Conservation (phyloP, 1,140 invertebrate species). For the Rhysida immarginata region DNA sequence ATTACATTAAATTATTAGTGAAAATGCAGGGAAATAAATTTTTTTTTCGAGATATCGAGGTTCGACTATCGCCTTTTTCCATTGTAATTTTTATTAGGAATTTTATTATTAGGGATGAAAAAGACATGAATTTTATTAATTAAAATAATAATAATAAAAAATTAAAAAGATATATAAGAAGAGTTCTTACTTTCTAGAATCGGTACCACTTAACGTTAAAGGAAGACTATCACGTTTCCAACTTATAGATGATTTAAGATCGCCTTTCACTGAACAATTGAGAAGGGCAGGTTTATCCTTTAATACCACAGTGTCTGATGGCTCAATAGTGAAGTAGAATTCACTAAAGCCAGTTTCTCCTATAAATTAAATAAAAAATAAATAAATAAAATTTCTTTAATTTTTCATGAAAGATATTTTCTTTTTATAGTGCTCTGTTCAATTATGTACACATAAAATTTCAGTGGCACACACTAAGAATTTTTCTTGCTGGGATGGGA, state of each 20-base stretch:
- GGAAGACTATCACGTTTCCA: slow-evolving; percentile 30
- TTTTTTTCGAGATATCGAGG: too few relatives aligned
- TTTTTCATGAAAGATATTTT: too few relatives aligned
- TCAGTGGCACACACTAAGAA: too few relatives aligned
- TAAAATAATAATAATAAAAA: neutral
- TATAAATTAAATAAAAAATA: slow-evolving; percentile 3
- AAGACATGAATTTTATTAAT: neutral
- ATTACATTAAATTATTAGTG: too few relatives aligned
- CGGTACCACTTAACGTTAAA: slow-evolving; percentile 15
- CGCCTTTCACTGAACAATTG: slow-evolving; percentile 27
- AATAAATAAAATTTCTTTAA: too few relatives aligned
- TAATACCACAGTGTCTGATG: slow-evolving; percentile 27
- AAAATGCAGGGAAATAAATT: too few relatives aligned
- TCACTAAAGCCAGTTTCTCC: slow-evolving; percentile 16
- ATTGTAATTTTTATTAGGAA: too few relatives aligned
- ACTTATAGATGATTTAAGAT: slow-evolving; percentile 19
- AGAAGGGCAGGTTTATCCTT: slow-evolving; percentile 25
- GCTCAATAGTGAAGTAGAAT: slow-evolving; percentile 30
- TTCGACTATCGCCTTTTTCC: too few relatives aligned
- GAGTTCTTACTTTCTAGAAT: slow-evolving; percentile 21
- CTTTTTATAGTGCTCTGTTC: too few relatives aligned
- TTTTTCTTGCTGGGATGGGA: too few relatives aligned
- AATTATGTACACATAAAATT: too few relatives aligned
- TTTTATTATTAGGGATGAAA: too few relatives aligned
- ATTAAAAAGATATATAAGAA: neutral